Base-by-base conservation (phyloP, 2,113 vertebrate species). In the Suncus etruscus region DNA sequence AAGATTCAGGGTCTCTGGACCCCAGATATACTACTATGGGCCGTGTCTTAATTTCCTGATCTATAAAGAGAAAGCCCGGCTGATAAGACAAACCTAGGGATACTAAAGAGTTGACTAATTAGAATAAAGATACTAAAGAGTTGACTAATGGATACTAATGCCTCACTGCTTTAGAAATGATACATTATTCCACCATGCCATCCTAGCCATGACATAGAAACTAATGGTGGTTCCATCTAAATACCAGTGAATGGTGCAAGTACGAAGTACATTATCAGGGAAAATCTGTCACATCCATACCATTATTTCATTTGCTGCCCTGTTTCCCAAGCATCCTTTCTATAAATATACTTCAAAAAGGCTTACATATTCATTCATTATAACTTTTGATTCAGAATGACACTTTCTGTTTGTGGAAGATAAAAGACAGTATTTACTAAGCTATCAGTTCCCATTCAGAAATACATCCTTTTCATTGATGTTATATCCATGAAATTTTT, bases 351-450 rank as follows among this genome's bases (percentile, higher is more conserved):
- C 51, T 39, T 39, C 75, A 83, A 76, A 95, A 86, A 97, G 39
- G 39, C 98, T 97, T 93, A 95, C 98, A 94, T 96, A 98, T 97
- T 98, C 97, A 93, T 75, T 97, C 0, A 89, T 89, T 54, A 94
- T 87, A 8, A n/a, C 94, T 92, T 97, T 97, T 58, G 95, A 96
- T 72, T 95, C 87, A 2, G 68, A 96, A 3, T 39, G 39, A 45
- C 91, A 96, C 86, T 98, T 98, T 96, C 98, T 98, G 94, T 96
- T 95, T 94, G 85, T 27, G 66, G 92, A 92, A 97, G 32, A 95
- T 27, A 48, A 61, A 95, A 93, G 61, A 81, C 5, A 75, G 80
- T 72, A 91, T 97, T 92, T 65, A 90, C 24, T 82, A 7, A 0
- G 91, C 32, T 70, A 88, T 54, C 50, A 65, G 70, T 24, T 24